phyloP scores from a whole-genome alignment of 2,113 vertebrate genomes.

The Emydura subglobosa region DNA sequence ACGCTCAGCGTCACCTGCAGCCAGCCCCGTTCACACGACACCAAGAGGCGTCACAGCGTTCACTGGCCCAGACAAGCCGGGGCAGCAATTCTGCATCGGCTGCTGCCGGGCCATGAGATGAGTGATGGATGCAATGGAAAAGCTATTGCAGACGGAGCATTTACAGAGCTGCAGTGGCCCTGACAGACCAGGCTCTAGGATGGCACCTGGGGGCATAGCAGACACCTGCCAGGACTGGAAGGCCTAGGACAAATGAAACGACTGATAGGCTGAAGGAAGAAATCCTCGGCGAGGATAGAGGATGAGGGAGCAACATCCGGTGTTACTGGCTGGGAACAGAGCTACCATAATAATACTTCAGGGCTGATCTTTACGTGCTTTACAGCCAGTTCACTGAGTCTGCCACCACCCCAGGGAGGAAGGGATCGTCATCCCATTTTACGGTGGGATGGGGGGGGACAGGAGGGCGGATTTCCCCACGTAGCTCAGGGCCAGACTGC shows the following conservation, averaged over 20 bases:
- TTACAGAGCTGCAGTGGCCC: background rate
- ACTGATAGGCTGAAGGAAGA: background rate
- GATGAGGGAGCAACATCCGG: no score
- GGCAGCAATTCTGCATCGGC: no score
- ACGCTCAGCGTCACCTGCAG: no score
- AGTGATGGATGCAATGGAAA: background rate
- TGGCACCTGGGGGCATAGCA: background rate
- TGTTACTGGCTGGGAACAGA: no score
- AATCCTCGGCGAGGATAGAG: background rate
- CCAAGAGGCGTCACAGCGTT: background rate
- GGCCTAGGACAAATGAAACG: background rate
- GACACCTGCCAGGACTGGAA: background rate
- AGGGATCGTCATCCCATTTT: background rate
- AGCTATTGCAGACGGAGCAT: background rate
- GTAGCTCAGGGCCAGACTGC: background rate
- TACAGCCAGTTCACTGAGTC: background rate
- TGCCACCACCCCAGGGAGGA: background rate
- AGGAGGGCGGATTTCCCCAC: background rate
- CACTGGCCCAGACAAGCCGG: background rate
- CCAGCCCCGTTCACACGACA: background rate
- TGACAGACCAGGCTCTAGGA: background rate
- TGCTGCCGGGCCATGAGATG: no score
- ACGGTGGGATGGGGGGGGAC: no score
- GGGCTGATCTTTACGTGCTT: background rate
- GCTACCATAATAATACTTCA: background rate